phyloP scores from a whole-genome alignment of 92 coral and sea anemone species.

The Zoanthus gigantus region DNA sequence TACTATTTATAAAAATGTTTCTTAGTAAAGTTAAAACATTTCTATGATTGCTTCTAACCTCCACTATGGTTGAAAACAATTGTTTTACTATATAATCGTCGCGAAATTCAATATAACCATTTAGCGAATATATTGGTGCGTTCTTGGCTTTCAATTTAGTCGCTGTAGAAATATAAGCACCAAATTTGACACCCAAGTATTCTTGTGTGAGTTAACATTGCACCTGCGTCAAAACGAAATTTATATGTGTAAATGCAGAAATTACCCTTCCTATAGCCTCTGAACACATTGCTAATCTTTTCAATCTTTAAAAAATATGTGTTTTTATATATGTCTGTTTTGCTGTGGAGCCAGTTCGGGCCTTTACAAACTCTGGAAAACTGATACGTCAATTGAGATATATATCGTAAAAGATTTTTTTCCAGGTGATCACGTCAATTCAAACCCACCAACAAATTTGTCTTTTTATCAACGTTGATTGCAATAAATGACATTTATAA shows the following conservation, averaged over 20 bases:
- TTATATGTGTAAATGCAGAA: neutral
- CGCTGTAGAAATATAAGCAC: constrained; percentile 33
- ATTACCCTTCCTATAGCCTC: neutral
- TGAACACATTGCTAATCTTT: neutral
- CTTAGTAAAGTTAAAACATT: neutral
- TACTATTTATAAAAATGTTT: neutral
- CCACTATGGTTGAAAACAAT: constrained; percentile 2
- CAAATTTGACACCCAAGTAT: neutral
- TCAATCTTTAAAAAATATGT: neutral
- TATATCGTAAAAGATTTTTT: neutral
- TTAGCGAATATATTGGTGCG: constrained; percentile 2
- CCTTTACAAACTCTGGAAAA: neutral
- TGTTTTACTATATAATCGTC: constrained; percentile 8
- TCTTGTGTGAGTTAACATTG: neutral
- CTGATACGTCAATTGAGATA: neutral
- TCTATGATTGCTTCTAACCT: neutral
- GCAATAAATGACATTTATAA: neutral
- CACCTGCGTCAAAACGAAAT: neutral
- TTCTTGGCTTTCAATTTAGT: constrained; percentile 19
- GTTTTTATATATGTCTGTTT: neutral
- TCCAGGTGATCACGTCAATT: neutral
- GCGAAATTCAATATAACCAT: neutral
- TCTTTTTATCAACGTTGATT: neutral
- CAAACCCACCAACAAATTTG: neutral
- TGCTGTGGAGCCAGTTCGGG: neutral